Evolutionary conservation across 2,113 vertebrate genomes (phyloP), one percentile per base, ranked within the genome.

Genomic region (Lophura nycthemera): DNA sequence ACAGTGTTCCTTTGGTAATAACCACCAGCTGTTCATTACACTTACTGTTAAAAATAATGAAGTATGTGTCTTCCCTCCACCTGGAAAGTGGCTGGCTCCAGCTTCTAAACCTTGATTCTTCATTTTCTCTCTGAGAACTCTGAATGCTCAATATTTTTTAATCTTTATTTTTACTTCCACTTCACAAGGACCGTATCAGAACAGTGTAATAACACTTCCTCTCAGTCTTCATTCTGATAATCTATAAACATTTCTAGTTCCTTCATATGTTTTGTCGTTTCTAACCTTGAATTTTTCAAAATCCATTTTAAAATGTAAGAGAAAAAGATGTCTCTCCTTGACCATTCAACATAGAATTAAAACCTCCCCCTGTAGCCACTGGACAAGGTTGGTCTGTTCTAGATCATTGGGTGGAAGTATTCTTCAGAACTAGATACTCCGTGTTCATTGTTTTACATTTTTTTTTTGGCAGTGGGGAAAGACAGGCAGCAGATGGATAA

Each of bases 21-120:
- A 66, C 59, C n/a, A 75, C 56, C 56, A 54, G 50, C 14, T 89
- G 81, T 89, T 90, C 64, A 73, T 80, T 83, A 70, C 42, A 15
- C 11, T 73, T 75, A 36, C 82, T 71, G 66, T 56, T 83, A 77
- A 64, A 74, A 96, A 80, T 67, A 76, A 92, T 47, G 65, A 92
- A 91, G 64, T 54, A 64, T 76, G 72, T 30, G 20, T 30, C 75
- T 85, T 87, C 20, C 24, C 25, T 84, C 47, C 34, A 60, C 17
- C 47, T 57, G 79, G 56, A 38, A 92, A 73, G 36, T 45, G 34
- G 61, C 72, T 81, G 69, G 21, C 11, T 88, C 40, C 72, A 90
- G 72, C 29, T 89, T 71, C 25, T 5, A 65, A 65, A 81, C 67
- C 86, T 61, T 69, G 67, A 87, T 83, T 80, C 79, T 86, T 92